Evolutionary conservation across 2,113 vertebrate genomes (phyloP).

Genomic region (Ginglymostoma cirratum): DNA sequence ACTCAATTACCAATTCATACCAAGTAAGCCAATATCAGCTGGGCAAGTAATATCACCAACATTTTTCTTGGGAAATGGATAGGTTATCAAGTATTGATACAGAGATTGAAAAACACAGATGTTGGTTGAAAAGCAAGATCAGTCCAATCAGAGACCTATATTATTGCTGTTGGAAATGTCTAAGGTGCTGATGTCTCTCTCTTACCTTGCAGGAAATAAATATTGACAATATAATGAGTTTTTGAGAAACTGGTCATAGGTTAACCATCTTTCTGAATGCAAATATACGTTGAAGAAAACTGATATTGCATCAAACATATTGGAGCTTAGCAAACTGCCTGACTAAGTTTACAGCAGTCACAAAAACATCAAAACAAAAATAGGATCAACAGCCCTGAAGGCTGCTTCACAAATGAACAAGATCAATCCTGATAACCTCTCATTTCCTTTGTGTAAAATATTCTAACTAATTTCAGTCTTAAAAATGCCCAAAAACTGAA

Average conservation of each 20-base stretch:
- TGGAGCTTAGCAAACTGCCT: not conserved
- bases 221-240: not conserved
- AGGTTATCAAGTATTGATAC: not conserved
- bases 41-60: not conserved
- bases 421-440: not conserved
- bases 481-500: not conserved
- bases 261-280: not conserved
- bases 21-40: not conserved
- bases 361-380: not conserved
- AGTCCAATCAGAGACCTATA: not conserved
- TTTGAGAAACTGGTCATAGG: not conserved
- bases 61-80: not conserved
- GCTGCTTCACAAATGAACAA: not conserved
- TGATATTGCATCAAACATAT: too few species aligned
- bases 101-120: not conserved
- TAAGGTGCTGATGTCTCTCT: not conserved
- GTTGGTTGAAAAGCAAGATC: not conserved
- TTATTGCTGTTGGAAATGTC: not conserved
- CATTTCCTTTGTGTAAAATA: not conserved
- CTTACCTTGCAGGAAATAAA: not conserved
- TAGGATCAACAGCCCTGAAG: not conserved
- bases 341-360: too few species aligned
- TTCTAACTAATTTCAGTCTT: not conserved
- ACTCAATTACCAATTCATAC: not conserved
- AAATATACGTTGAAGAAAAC: conserved; percentile 7